phyloP scores from a whole-genome alignment of 2,797 vertebrate species.

The Pangasius macronema region DNA sequence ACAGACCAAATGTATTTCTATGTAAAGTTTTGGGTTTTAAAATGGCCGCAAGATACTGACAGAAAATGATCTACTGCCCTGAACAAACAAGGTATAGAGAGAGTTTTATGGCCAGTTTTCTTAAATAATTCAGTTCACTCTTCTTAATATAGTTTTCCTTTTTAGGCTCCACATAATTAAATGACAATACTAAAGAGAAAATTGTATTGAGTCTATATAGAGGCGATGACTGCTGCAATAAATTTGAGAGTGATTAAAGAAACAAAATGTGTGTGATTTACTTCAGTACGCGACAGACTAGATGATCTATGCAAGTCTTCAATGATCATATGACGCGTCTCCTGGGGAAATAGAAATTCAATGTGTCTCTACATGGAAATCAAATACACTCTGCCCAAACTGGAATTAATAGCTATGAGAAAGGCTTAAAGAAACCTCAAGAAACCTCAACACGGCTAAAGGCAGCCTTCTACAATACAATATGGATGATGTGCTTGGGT shows the following conservation, averaged over 20 bases:
- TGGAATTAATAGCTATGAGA: neutral
- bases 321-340: neutral
- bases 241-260: slow-evolving; percentile 27
- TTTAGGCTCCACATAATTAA: slow-evolving; percentile 4
- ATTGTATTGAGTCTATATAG: neutral
- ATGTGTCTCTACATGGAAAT: neutral
- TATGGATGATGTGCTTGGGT: neutral
- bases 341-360: neutral
- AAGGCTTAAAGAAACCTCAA: no score
- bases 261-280: neutral
- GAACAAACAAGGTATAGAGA: neutral
- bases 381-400: neutral
- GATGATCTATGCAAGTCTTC: neutral
- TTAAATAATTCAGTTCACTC: neutral
- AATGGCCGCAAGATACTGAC: neutral
- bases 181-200: slow-evolving; percentile 9
- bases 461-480: neutral
- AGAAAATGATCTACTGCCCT: slow-evolving; percentile 1
- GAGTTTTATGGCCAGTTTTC: slow-evolving; percentile 3
- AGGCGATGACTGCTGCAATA: slow-evolving; percentile 27
- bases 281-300: neutral
- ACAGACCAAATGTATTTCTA: neutral
- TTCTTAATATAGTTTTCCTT: slow-evolving; percentile 5
- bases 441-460: neutral
- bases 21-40: neutral